A percentile compares a stretch with the other conserved stretches of the same genome.
phyloP scores from a whole-genome alignment of 2,113 vertebrate species.

The Mohoua ochrocephala region DNA sequence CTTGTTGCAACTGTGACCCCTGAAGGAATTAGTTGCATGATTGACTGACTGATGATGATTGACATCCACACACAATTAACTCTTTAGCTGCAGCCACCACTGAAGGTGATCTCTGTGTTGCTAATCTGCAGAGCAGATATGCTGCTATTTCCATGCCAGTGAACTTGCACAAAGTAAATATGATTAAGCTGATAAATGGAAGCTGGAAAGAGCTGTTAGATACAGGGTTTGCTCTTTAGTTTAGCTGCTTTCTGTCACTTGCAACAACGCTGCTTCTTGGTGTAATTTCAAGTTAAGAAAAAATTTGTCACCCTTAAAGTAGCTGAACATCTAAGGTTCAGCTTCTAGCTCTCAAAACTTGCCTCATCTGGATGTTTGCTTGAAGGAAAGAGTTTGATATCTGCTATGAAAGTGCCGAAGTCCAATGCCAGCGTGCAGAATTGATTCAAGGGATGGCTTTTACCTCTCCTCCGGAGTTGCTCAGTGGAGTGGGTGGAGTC shows the following conservation, averaged over 20 bases:
- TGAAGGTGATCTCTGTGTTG: slow-evolving; percentile 10
- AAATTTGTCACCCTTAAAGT: neutral
- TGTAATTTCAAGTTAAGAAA: neutral
- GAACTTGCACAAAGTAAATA: neutral
- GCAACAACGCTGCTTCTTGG: neutral
- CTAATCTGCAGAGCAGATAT: neutral
- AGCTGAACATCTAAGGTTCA: neutral
- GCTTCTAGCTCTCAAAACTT: neutral
- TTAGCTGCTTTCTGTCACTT: neutral
- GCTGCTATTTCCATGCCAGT: neutral
- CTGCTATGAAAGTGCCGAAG: neutral
- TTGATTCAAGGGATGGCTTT: neutral
- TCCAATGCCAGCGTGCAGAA: accelerated
- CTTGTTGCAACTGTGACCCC: slow-evolving; percentile 59
- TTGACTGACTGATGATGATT: slow-evolving; percentile 65
- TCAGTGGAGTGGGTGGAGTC: neutral
- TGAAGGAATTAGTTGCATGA: slow-evolving; percentile 64
- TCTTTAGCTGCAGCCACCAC: slow-evolving; percentile 18
- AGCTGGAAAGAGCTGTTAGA: neutral
- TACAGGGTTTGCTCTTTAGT: neutral
- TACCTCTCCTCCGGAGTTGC: neutral
- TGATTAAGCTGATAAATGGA: neutral
- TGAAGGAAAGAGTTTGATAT: neutral
- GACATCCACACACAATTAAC: slow-evolving; percentile 54
- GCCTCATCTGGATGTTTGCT: neutral